phyloP scores from a whole-genome alignment of 2,113 vertebrate species.

The Salvelinus namaycush region DNA sequence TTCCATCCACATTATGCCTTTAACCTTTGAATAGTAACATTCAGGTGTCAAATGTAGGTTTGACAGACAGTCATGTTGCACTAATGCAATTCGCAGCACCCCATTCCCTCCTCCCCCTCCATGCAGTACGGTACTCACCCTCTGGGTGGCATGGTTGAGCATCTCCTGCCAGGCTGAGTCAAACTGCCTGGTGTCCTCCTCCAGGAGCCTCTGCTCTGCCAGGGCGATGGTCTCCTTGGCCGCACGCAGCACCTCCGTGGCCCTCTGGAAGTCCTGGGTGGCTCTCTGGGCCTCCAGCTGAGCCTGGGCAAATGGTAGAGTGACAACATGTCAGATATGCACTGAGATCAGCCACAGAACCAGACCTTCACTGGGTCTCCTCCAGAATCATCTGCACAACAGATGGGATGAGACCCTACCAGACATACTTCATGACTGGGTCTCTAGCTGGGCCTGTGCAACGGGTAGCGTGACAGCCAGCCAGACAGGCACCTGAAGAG shows the following conservation, averaged over 20 bases:
- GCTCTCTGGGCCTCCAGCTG: constrained; percentile 93
- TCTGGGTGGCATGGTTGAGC: constrained; percentile 96
- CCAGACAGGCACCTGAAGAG: background rate
- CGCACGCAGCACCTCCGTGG: constrained; percentile 89
- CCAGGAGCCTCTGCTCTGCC: constrained; percentile 90
- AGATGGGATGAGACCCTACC: too few relatives aligned
- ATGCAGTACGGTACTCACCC: constrained; percentile 68
- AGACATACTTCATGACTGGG: constrained; percentile 68
- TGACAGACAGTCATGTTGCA: background rate
- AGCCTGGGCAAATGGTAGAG: constrained; percentile 70
- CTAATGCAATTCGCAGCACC: background rate
- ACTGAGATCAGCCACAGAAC: background rate
- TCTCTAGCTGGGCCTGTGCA: constrained; percentile 86
- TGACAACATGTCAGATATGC: background rate
- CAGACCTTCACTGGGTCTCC: too few relatives aligned
- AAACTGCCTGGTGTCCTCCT: constrained; percentile 93
- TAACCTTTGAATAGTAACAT: background rate
- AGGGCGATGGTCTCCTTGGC: constrained; percentile 96
- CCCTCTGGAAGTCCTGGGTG: constrained; percentile 95
- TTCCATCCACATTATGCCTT: background rate
- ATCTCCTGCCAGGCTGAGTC: constrained; percentile 99
- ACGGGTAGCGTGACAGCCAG: background rate
- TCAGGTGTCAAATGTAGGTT: too few relatives aligned
- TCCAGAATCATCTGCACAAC: too few relatives aligned
- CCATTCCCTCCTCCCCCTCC: background rate